Base-by-base conservation (phyloP, 2,888 invertebrate genomes). In the Tinea trinotella region DNA sequence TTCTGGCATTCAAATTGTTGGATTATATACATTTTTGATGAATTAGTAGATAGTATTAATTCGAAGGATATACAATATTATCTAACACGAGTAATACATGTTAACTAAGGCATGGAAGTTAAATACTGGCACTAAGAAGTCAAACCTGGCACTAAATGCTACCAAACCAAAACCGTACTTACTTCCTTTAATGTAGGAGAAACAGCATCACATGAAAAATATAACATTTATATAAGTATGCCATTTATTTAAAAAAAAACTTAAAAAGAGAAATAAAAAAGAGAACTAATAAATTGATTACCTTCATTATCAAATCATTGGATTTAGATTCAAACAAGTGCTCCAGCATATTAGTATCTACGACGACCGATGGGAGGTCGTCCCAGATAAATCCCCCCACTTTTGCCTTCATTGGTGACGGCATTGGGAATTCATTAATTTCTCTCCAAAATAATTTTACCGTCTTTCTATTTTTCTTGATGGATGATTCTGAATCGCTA, bases 381-480 rank as follows among this genome's bases (percentile, higher is more conserved):
- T 97, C 96, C 98, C 98, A 98, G 68, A 98, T 94, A 65, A 92
- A 92, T 53, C 92, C 89, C 59, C 87, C 86, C 50, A 92, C 83
- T 58, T 90, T 90, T 30, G 91, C 82, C 10, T 85, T 81, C 36
- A 86, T 74, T 55, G 81, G 64, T 24, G 81, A 68, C 3, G 80
- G 76, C n/a, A 70, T 65, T 0, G 91, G 91, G 67, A 92, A 91
- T 60, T 95, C 95, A 61, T 94, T 90, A 5, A 96, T 94, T 78
- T 99, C 97, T 70, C 95, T 95, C 99, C 99, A 99, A 76, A 99
- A 99, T 53, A 99, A 86, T 78, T 98, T 98, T 10, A 99, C 94
- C 18, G 99, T 99, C 74, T 98, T 97, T 81, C 98, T 98, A 69
- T 92, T 96, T 71, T 96, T 96, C 71, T 91, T 93, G 36, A 90